Conservation (phyloP, 2,888 invertebrate species). For the Rhorus exstirpatorius region DNA sequence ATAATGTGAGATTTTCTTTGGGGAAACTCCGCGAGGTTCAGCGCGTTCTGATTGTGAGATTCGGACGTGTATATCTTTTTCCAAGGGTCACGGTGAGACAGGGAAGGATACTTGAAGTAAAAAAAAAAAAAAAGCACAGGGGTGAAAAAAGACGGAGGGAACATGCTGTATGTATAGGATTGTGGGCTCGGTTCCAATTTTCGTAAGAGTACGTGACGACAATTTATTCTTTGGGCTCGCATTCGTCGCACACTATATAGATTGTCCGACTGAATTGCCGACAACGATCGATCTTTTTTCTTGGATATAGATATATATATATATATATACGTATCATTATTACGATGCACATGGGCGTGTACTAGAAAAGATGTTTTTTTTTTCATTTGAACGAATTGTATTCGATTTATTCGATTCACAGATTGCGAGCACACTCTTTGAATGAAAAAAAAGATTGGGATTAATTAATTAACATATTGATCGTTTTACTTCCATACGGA, state of each 20-base stretch:
- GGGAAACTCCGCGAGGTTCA: slow-evolving; percentile 8
- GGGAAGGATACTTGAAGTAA: not conserved
- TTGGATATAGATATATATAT: not conserved
- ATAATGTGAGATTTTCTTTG: not conserved
- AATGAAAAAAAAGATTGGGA: too few species aligned
- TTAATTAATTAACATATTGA: too few species aligned
- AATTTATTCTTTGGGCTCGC: slow-evolving; percentile 35
- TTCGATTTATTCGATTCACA: too few species aligned
- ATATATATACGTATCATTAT: not conserved
- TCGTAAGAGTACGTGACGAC: slow-evolving; percentile 42
- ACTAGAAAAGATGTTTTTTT: not conserved
- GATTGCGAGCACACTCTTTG: too few species aligned
- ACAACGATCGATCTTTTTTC: slow-evolving; percentile 28
- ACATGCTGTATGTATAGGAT: not conserved
- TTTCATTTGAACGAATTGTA: too few species aligned
- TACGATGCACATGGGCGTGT: not conserved
- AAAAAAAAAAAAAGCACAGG: not conserved
- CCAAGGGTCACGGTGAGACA: slow-evolving; percentile 9
- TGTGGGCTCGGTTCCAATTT: slow-evolving; percentile 46
- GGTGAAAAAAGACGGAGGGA: slow-evolving; percentile 9
- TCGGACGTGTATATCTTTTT: slow-evolving; percentile 10
- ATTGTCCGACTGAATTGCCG: too few species aligned
- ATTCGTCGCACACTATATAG: not conserved
- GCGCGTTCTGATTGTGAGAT: slow-evolving; percentile 32
- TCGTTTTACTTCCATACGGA: not conserved